phyloP scores from a whole-genome alignment of 23 tunicate species.

The Styela clava region DNA sequence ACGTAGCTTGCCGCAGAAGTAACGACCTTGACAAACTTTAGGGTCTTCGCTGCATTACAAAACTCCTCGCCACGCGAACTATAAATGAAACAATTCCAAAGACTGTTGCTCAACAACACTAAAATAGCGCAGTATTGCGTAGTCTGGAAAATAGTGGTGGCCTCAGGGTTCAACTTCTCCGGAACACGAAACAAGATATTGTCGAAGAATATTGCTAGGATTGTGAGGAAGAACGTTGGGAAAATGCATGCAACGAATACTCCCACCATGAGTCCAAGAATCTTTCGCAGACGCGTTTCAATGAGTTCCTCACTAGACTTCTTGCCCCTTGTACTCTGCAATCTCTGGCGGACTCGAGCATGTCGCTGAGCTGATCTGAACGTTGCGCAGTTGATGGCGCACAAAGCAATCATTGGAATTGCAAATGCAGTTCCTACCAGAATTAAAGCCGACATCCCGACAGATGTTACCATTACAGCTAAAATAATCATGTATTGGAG shows the following conservation, averaged over 20 bases:
- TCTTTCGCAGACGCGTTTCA: constrained; percentile 45
- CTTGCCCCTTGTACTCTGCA: not conserved
- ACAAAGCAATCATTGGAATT: constrained; percentile 38
- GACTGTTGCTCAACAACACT: constrained; percentile 52
- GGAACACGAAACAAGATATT: constrained; percentile 19
- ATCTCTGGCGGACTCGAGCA: constrained; percentile 18
- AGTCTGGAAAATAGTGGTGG: constrained; percentile 15
- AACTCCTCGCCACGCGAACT: constrained; percentile 54
- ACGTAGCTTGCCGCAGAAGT: not conserved
- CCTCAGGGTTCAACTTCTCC: constrained; percentile 15
- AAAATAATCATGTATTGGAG: constrained; percentile 23
- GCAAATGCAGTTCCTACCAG: constrained; percentile 20
- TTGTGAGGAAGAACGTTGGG: constrained; percentile 17
- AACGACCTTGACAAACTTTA: constrained; percentile 1
- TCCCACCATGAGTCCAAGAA: constrained; percentile 70
- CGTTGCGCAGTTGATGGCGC: constrained; percentile 30
- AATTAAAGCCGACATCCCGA: constrained; percentile 11
- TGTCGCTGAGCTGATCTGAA: constrained; percentile 27
- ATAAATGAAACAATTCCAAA: constrained; percentile 80
- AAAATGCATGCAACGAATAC: constrained; percentile 41
- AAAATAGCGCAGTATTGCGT: constrained; percentile 36
- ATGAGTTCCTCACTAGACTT: not conserved
- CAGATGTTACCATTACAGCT: constrained; percentile 20
- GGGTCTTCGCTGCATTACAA: constrained; percentile 20
- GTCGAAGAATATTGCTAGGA: not conserved